These are phyloP conservation scores for Agrilus mali DNA, from an alignment of 2,888 invertebrate genomes.

Conservation along the genomic window DNA sequence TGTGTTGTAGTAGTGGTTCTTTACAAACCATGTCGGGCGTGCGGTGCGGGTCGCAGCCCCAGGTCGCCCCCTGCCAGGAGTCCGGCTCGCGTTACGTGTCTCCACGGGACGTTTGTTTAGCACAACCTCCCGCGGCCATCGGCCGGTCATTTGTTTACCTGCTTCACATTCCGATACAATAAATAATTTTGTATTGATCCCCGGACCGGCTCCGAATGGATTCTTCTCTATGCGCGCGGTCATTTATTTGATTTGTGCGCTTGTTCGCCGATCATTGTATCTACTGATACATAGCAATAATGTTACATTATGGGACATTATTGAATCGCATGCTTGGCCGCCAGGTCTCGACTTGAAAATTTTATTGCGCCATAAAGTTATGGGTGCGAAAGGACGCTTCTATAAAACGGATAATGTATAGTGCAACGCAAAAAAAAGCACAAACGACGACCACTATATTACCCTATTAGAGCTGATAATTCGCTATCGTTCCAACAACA, in stretches of 20 bases:
- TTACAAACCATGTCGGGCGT: not conserved
- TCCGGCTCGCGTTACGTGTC: constrained; percentile 16
- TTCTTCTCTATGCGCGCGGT: constrained; percentile 21
- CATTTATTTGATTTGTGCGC: constrained; percentile 29
- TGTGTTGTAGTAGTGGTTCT: too few species aligned
- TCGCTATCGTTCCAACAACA: too few species aligned
- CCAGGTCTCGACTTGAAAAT: constrained; percentile 8
- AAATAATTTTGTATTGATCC: constrained; percentile 30
- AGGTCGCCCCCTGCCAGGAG: constrained; percentile 14
- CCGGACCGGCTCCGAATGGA: constrained; percentile 18
- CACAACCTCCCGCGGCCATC: constrained; percentile 25
- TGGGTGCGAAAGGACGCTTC: constrained; percentile 7
- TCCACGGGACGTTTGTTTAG: constrained; percentile 27
- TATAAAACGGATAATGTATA: not conserved
- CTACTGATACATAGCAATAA: constrained; percentile 24
- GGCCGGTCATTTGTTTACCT: constrained; percentile 29
- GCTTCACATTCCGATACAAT: constrained; percentile 28
- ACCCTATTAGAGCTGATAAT: too few species aligned
- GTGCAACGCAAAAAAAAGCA: too few species aligned
- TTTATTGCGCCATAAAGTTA: constrained; percentile 12
- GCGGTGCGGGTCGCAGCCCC: constrained; percentile 7
- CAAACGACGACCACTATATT: too few species aligned
- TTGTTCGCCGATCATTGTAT: constrained; percentile 26
- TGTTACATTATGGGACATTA: constrained; percentile 26
- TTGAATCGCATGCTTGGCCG: constrained; percentile 19